Conservation (phyloP, 2,113 vertebrate species). For the Vulpes lagopus region DNA sequence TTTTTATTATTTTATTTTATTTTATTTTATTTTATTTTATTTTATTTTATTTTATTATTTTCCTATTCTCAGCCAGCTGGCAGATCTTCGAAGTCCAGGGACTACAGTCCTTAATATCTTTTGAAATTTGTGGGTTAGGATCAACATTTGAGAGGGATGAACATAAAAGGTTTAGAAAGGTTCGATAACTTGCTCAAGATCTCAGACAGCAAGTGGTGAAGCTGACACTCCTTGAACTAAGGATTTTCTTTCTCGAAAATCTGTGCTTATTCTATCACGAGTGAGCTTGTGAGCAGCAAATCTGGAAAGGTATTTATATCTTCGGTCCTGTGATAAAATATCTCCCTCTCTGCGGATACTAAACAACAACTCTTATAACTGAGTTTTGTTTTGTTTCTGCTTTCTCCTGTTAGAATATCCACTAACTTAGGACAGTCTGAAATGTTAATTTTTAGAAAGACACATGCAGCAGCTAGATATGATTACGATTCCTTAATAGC, state of each 20-base stretch:
- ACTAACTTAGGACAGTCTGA: background rate
- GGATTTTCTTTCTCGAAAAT: background rate
- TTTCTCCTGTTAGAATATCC: background rate
- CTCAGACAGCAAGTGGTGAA: background rate
- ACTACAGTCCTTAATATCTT: background rate
- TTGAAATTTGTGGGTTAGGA: background rate
- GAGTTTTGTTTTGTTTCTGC: background rate
- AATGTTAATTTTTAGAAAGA: slow-evolving; percentile 1
- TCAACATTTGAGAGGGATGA: background rate
- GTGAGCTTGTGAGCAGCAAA: background rate
- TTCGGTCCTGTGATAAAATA: background rate
- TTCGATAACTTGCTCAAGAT: background rate
- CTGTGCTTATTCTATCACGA: background rate
- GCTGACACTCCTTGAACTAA: background rate
- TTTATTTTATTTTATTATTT: background rate
- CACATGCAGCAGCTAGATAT: background rate
- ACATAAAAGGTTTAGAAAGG: background rate
- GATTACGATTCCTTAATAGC: background rate
- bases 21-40: no score
- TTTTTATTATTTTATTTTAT: no score
- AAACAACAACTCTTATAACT: background rate
- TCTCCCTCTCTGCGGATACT: background rate
- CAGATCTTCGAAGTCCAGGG: background rate
- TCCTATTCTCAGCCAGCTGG: background rate
- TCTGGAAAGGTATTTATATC: background rate